These are phyloP conservation scores for Lithodes maja DNA, from an alignment of 2,888 invertebrate genomes.

Conservation along the genomic window DNA sequence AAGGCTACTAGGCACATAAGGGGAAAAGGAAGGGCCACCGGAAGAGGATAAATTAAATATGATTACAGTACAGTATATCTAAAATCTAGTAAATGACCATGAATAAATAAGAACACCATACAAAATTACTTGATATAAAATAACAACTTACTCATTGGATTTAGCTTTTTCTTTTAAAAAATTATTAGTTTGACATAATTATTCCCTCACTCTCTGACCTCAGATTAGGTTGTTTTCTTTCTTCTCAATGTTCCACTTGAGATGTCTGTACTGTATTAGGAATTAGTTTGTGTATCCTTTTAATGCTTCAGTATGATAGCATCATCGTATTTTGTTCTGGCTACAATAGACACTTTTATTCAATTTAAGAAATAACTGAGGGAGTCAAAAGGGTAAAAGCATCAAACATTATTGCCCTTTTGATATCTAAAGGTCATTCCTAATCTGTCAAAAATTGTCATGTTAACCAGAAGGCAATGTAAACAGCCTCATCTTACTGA, in stretches of 20 bases:
- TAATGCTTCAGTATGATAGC: no score
- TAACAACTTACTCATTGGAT: background rate
- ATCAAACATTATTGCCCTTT: no score
- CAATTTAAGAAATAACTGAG: no score
- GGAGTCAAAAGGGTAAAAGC: no score
- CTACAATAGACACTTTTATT: no score
- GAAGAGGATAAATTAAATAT: background rate
- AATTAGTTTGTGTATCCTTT: no score
- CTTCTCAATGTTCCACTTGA: background rate
- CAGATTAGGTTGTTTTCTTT: background rate
- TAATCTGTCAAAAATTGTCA: no score
- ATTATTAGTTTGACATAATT: no score
- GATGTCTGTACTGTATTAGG: background rate
- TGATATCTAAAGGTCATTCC: no score
- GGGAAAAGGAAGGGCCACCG: background rate
- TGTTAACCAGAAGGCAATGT: no score
- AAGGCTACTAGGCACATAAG: background rate
- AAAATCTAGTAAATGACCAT: background rate
- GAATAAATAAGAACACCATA: background rate
- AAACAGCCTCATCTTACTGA: no score
- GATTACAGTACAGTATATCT: background rate
- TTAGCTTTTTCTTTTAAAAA: background rate
- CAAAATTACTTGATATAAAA: background rate
- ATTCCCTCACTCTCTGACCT: background rate
- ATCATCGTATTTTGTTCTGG: no score